phyloP scores from a whole-genome alignment of 53 echinoderm and acorn worm species.

The Glandiceps talaboti region DNA sequence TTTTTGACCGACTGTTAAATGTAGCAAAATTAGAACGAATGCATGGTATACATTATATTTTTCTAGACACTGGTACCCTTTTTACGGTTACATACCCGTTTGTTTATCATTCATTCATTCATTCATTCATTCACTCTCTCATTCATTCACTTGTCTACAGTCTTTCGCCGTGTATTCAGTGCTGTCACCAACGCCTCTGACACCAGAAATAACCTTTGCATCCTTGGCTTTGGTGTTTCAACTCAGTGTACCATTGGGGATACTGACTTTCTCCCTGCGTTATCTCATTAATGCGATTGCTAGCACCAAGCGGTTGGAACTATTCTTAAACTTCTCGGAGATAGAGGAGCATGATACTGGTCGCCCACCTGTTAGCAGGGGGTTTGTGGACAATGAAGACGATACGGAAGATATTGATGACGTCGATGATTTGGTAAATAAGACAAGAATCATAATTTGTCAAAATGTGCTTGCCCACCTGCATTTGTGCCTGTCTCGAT shows the following conservation, averaged over 20 bases:
- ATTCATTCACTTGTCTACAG: background rate
- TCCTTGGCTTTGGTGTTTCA: background rate
- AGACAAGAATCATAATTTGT: too few species aligned
- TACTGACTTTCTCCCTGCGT: background rate
- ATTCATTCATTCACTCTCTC: slow-evolving; percentile 22
- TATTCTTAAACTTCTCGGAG: background rate
- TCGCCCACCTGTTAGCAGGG: background rate
- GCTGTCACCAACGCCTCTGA: background rate
- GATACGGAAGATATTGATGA: too few species aligned
- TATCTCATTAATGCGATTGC: background rate
- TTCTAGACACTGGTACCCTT: too few species aligned
- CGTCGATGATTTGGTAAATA: too few species aligned
- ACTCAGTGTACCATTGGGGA: background rate
- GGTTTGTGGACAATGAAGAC: too few species aligned
- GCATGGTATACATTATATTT: too few species aligned
- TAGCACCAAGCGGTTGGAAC: background rate
- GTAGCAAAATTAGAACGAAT: too few species aligned
- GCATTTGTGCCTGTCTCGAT: too few species aligned
- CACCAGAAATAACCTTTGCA: background rate
- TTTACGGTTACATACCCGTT: too few species aligned
- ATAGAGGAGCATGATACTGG: background rate
- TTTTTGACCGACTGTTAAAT: too few species aligned
- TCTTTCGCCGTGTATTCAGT: background rate
- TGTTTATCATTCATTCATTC: slow-evolving; percentile 31
- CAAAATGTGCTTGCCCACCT: too few species aligned